Evolutionary conservation across 2,797 vertebrate species (phyloP), one percentile per base, ranked within the genome.

Genomic region (Crenuchus spilurus): DNA sequence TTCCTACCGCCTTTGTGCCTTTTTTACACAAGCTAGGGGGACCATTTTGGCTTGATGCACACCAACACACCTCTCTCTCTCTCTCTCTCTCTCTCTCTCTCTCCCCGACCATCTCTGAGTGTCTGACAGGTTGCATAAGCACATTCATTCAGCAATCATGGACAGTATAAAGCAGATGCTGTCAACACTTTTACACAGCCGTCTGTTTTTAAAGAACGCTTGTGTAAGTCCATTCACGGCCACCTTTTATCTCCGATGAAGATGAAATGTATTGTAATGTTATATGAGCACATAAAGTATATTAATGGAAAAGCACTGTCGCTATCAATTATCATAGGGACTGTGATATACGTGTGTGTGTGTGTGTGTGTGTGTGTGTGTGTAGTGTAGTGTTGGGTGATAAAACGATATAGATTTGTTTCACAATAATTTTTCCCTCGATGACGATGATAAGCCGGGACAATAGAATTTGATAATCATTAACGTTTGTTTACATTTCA

Each of bases 161-260:
- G 55, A 67, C 80, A 51, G 76, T 44, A 82, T 86, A 80, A 83
- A 80, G 67, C 78, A 82, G 84, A 83, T 83, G 77, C 49, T 69
- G 49, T 64, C 76, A 60, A 42, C 14, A 33, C 44, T 51, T 60
- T 51, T 41, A 61, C 44, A 51, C 52, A 5, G 44, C 44, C n/a
- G 37, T 35, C 65, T 70, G 5, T 51, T 61, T 51, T 58, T 22
- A 39, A 37, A 54, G 61, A 6, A 33, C 10, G 6, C 13, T 31
- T 20, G 57, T 33, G 18, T 28, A 37, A 58, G 44, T 13, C 39
- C 0, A 4, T 58, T n/a, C 39, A 13, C 14, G 2, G 37, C 52
- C 6, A n/a, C 52, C 28, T n/a, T 55, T 52, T 7, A 52, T 52
- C 11, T 4, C 10, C 11, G 1, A 2, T 13, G 11, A 52, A 26